These are phyloP conservation scores for Plodia interpunctella DNA, from an alignment of 1,140 invertebrate species.

Conservation along the genomic window DNA sequence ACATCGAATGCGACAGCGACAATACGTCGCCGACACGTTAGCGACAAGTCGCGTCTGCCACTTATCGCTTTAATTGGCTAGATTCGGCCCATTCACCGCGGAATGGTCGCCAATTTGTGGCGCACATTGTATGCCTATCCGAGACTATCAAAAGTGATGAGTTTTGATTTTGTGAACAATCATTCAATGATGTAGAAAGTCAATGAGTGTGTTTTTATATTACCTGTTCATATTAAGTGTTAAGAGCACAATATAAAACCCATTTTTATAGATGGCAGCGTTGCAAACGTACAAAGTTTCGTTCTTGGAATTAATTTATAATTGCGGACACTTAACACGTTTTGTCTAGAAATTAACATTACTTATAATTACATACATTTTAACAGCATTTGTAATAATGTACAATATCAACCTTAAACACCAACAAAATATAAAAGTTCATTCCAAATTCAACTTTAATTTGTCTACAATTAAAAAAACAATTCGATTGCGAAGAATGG, in stretches of 20 bases:
- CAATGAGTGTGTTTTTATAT: no score
- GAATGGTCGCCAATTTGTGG: slow-evolving; percentile 9
- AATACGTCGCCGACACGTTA: slow-evolving; percentile 31
- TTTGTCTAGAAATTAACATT: slow-evolving; percentile 36
- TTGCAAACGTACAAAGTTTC: no score
- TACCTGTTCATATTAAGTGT: no score
- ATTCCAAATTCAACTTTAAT: not conserved
- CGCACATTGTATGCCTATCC: slow-evolving; percentile 9
- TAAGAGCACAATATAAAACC: no score
- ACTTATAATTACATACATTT: slow-evolving; percentile 34
- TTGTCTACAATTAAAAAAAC: not conserved
- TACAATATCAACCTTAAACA: slow-evolving; percentile 27
- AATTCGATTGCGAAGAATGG: slow-evolving; percentile 11
- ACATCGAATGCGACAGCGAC: slow-evolving; percentile 31
- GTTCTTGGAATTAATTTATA: not conserved
- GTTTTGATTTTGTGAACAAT: not conserved
- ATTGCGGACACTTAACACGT: slow-evolving; percentile 3
- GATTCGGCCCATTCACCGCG: slow-evolving; percentile 3
- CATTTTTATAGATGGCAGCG: no score
- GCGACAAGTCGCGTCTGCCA: slow-evolving; percentile 30
- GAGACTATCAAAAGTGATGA: slow-evolving; percentile 3
- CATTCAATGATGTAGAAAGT: not conserved
- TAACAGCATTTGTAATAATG: slow-evolving; percentile 36
- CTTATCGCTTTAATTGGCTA: slow-evolving; percentile 33
- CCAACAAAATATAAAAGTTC: slow-evolving; percentile 16